A percentile compares a stretch with the other conserved stretches of the same genome.
phyloP scores from a whole-genome alignment of 2,888 invertebrate species.

The Globia sparganii region DNA sequence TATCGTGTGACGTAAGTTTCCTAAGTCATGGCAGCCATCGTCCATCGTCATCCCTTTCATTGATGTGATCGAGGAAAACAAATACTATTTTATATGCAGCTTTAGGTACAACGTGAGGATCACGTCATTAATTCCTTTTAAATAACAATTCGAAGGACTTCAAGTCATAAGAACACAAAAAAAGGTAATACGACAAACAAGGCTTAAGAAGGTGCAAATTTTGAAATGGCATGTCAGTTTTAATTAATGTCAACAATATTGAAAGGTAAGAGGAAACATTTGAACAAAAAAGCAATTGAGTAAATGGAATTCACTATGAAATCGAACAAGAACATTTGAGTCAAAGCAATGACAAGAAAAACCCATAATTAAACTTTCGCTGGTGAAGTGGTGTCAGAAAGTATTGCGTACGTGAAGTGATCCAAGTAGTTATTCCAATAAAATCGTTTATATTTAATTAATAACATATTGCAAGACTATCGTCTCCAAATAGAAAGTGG shows the following conservation, averaged over 20 bases:
- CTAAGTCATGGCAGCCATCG: constrained; percentile 13
- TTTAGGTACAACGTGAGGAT: neutral
- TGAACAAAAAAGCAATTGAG: neutral
- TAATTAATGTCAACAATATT: neutral
- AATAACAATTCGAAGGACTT: neutral
- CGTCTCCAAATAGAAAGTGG: constrained; percentile 50
- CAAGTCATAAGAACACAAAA: neutral
- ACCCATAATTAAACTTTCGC: neutral
- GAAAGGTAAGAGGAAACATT: neutral
- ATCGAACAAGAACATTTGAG: neutral
- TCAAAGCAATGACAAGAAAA: neutral
- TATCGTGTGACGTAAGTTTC: constrained; percentile 37
- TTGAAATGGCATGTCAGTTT: constrained; percentile 8
- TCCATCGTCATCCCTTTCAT: constrained; percentile 35
- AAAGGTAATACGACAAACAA: neutral
- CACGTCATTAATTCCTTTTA: neutral
- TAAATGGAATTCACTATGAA: neutral
- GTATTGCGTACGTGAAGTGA: neutral
- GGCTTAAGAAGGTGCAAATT: neutral
- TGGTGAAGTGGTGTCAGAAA: neutral
- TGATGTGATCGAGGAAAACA: constrained; percentile 51
- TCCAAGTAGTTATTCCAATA: neutral
- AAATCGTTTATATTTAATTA: constrained; percentile 29
- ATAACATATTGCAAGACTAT: constrained; percentile 22
- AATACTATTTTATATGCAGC: neutral